Evolutionary conservation across 1,140 invertebrate species (phyloP).

Genomic region (Mamestra configurata): DNA sequence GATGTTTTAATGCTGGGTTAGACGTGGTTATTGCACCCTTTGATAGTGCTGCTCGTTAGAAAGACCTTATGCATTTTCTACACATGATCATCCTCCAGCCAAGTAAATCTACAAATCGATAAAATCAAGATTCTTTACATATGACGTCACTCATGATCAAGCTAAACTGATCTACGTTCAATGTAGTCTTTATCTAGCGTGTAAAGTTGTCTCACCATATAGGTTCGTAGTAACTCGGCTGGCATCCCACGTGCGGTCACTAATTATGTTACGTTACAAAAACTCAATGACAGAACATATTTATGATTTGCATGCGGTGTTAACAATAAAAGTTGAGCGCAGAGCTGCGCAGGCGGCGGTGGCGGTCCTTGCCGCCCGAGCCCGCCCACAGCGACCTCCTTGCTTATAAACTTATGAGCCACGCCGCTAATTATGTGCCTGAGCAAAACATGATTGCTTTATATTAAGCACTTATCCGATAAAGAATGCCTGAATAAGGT

Average conservation of each 20-base stretch:
- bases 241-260: constrained; percentile 61
- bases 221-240: constrained; percentile 41
- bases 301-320: constrained; percentile 72
- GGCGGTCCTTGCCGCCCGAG: constrained; percentile 55
- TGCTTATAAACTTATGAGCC: constrained; percentile 11
- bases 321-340: constrained; percentile 59
- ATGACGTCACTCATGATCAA: constrained; percentile 3
- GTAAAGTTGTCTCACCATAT: constrained; percentile 46
- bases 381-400: constrained; percentile 53
- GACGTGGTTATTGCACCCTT: too few relatives aligned
- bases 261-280: constrained; percentile 71
- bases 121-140: neutral
- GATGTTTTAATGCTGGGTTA: too few relatives aligned
- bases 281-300: constrained; percentile 68
- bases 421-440: constrained; percentile 38
- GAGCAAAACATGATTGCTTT: constrained; percentile 42
- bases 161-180: constrained; percentile 27
- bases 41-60: too few relatives aligned
- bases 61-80: too few relatives aligned
- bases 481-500: constrained; percentile 21
- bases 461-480: constrained; percentile 35
- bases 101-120: neutral
- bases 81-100: too few relatives aligned
- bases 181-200: constrained; percentile 27
- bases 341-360: constrained; percentile 54